Percentiles rank a stretch among this genome's conserved stretches.
These are phyloP conservation scores for Pangasianodon gigas DNA, from an alignment of 2,113 vertebrate species.

Conservation along the genomic window DNA sequence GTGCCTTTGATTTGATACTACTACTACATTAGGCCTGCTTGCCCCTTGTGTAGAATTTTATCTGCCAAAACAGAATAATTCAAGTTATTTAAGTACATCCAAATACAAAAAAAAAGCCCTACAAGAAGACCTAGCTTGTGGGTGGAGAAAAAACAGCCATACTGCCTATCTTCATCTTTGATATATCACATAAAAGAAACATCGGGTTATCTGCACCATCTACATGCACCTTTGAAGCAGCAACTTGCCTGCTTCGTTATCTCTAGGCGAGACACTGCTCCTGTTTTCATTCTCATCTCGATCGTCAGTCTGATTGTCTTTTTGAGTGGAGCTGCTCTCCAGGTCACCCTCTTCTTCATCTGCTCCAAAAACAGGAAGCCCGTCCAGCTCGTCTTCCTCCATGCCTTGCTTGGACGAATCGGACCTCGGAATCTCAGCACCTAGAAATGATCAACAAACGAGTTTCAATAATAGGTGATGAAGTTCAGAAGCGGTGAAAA, in stretches of 20 bases:
- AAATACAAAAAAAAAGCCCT: no score
- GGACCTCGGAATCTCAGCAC: neutral
- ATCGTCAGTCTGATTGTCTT: slow-evolving; percentile 4
- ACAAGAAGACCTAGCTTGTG: no score
- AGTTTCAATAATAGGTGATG: neutral
- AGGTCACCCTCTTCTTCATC: slow-evolving; percentile 47
- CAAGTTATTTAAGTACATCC: no score
- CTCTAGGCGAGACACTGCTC: neutral
- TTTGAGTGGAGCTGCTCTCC: slow-evolving; percentile 37
- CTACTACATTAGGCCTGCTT: no score
- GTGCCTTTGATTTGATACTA: no score
- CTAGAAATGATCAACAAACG: neutral
- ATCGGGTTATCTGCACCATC: neutral
- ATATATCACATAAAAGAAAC: neutral
- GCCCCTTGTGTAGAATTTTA: no score
- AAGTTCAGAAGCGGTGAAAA: neutral
- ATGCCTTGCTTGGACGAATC: neutral
- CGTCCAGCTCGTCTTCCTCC: slow-evolving; percentile 50
- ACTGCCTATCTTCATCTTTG: neutral
- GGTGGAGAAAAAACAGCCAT: no score
- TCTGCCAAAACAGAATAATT: no score
- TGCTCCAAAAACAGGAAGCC: slow-evolving; percentile 48
- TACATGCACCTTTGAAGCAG: neutral
- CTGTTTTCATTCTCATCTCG: neutral
- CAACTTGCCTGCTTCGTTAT: slow-evolving; percentile 24